Conservation (phyloP, 2,113 vertebrate genomes). For the Neodontobutis hainanensis region DNA sequence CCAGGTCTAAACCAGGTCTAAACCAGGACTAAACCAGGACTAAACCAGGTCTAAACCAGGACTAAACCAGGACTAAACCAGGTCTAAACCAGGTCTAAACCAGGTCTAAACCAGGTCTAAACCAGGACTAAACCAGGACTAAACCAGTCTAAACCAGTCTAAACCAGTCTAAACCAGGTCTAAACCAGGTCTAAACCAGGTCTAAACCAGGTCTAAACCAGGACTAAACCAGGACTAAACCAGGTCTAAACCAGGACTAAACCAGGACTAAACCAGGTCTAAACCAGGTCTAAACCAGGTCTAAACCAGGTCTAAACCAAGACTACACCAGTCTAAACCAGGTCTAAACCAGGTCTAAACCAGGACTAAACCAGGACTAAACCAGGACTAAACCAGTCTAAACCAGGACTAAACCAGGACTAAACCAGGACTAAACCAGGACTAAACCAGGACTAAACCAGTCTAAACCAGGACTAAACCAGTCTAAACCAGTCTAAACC, state of each 20-base stretch:
- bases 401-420: neutral
- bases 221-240: too few relatives aligned
- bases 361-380: neutral
- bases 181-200: too few relatives aligned
- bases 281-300: too few relatives aligned
- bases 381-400: neutral
- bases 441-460: neutral
- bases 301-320: neutral
- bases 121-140: neutral
- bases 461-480: neutral
- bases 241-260: too few relatives aligned
- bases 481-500: neutral
- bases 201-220: too few relatives aligned
- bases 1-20: neutral
- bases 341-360: neutral
- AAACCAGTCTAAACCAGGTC: too few relatives aligned
- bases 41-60: neutral
- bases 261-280: too few relatives aligned
- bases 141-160: neutral
- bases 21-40: neutral
- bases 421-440: neutral
- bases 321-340: neutral
- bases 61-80: neutral
- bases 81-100: neutral
- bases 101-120: neutral